Conservation (phyloP, 2,888 invertebrate species). For the Rhamnusium bicolor region DNA sequence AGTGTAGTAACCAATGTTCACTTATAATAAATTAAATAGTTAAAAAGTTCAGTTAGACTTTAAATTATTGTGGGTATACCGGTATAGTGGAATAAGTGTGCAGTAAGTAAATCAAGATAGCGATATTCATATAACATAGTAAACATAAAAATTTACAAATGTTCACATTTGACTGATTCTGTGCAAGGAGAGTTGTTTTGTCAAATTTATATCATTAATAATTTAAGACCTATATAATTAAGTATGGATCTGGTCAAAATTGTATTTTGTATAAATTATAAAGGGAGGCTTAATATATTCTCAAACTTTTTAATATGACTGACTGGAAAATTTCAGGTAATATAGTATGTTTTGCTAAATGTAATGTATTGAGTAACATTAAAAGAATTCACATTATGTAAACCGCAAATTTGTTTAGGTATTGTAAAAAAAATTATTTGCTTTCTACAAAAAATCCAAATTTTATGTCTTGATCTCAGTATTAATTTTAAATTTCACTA, state of each 20-base stretch:
- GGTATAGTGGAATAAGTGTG: not conserved
- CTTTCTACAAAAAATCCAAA: constrained; percentile 52
- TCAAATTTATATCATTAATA: constrained; percentile 29
- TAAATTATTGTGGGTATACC: not conserved
- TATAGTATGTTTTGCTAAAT: constrained; percentile 36
- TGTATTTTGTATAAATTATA: constrained; percentile 39
- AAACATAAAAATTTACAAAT: constrained; percentile 21
- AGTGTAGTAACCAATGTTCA: no score
- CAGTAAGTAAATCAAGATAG: constrained; percentile 16
- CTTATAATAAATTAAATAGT: no score
- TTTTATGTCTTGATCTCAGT: constrained; percentile 67
- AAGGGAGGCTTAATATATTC: constrained; percentile 51
- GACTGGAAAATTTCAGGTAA: constrained; percentile 30
- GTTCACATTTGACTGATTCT: constrained; percentile 20
- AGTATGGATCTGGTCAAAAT: constrained; percentile 51
- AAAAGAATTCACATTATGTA: constrained; percentile 40
- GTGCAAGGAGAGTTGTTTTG: constrained; percentile 21
- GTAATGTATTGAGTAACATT: constrained; percentile 37
- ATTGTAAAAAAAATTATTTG: constrained; percentile 36
- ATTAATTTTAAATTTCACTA: constrained; percentile 64
- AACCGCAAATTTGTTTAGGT: not conserved
- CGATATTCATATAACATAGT: not conserved
- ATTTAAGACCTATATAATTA: constrained; percentile 29
- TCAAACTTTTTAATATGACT: constrained; percentile 43
- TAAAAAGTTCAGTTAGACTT: no score